Conservation (phyloP, 2,113 vertebrate species). For the Taurulus bubalis region DNA sequence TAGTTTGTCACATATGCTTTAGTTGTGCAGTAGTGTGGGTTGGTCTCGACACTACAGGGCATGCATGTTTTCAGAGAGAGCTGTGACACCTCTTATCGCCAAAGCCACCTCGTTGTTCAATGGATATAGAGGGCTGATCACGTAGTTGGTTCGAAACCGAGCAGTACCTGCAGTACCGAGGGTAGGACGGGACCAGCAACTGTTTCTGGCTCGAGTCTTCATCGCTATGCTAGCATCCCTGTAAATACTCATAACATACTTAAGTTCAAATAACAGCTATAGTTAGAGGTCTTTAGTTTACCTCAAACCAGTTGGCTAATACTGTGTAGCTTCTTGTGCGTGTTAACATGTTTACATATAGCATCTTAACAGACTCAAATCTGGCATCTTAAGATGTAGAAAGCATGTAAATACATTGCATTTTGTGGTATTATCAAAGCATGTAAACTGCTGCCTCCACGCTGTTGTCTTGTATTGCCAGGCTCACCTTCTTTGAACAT, state of each 20-base stretch:
- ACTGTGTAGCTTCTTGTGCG: not conserved
- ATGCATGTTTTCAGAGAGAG: not conserved
- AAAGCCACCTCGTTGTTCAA: not conserved
- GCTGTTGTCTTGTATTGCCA: not conserved
- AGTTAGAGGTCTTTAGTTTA: not conserved
- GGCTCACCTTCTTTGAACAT: not conserved
- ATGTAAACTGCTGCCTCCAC: not conserved
- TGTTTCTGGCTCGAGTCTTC: too few species aligned
- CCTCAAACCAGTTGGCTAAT: not conserved
- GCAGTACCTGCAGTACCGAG: too few species aligned
- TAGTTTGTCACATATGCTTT: not conserved
- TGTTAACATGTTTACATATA: not conserved
- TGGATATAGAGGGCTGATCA: not conserved
- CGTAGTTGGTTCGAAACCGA: too few species aligned
- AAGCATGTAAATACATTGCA: not conserved
- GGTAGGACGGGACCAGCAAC: too few species aligned
- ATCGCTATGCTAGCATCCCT: too few species aligned
- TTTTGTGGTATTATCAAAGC: not conserved
- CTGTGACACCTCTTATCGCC: not conserved
- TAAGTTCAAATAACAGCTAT: too few species aligned
- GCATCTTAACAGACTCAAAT: not conserved
- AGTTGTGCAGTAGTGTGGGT: not conserved
- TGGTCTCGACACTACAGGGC: not conserved
- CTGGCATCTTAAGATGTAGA: not conserved
- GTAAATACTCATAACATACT: too few species aligned